Evolutionary conservation across 1,140 invertebrate genomes (phyloP), one percentile per base, ranked within the genome.

Genomic region (Magallana angulata): DNA sequence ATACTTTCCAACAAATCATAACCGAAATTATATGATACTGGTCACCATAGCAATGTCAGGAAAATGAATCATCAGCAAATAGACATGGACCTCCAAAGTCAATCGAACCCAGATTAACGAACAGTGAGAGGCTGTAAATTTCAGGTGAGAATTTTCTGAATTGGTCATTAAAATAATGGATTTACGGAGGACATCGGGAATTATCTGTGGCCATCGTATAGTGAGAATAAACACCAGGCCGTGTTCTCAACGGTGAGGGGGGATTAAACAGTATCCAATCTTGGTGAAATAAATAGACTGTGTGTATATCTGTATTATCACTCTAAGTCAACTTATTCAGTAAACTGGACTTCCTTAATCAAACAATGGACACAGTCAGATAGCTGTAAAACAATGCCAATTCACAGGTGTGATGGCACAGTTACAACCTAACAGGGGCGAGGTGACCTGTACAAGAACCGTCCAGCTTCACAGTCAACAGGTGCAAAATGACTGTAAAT

Each of bases 31-130:
- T 30, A 76, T 3, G 68, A 76, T 76, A 76, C 24, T 76, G 18
- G 68, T 76, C 68, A 76, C 68, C 68, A 76, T 76, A 30, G 68
- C 24, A 76, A 76, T 76, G 68, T 36, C 68, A 76, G 24, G 68
- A 76, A 76, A 76, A 76, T 76, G 68, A 76, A 76, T 36, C 68
- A 76, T 76, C 68, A 30, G 68, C 68, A 76, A 76, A 76, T 30
- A 76, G 36, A 76, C 68, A 30, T 30, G 24, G 68, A 76, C 18
- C 24, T 36, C 36, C 68, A 18, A 76, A 76, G 68, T 76, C 68
- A 76, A 76, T 76, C 68, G 24, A 24, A 76, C 68, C 9, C 68
- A 76, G 68, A 76, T 76, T 76, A 36, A 9, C 7, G 9, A 76
- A 76, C 68, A 76, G 68, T 30, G 36, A 76, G 68, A 76, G 68